Evolutionary conservation across 2,888 invertebrate species (phyloP), one percentile per base, ranked within the genome.

Genomic region (Plagodis pulveraria): DNA sequence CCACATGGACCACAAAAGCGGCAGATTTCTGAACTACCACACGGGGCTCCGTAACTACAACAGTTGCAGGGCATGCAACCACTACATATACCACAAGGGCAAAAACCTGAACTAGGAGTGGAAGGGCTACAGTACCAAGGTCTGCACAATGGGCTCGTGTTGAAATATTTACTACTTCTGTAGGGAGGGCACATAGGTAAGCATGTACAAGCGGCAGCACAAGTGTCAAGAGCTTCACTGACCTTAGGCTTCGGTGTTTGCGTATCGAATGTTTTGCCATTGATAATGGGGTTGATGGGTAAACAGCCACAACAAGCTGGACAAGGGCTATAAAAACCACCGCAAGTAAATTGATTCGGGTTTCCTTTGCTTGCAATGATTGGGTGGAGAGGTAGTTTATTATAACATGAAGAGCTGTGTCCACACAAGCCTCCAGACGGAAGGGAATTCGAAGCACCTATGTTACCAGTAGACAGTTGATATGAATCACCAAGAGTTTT

Each of bases 1-100:
- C 72, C 66, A 41, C 70, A 71, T 0, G 70, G 58, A 10, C 69
- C 68, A 12, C 70, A 70, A 0, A 69, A 66, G 0, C 70, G 63
- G 32, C 36, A 50, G 34, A 50, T 62, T 62, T 69, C 71, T 33
- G 67, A 69, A 0, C 66, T 53, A n/a, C 64, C 63, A 50, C 61
- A 67, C 6, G 59, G 63, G 2, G 67, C 62, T 10, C 70, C 67
- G 2, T 64, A 63, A 0, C 71, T 65, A 22, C 71, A 70, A 42
- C 34, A 48, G 0, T 22, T 12, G 43, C 52, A 58, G 10, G 55
- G 56, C 6, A 60, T 32, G 50, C 46, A 22, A 32, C 62, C 51
- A 22, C 56, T 52, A 5, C 36, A 45, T 9, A 55, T 38, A 12
- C 9, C 32, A 36, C 53, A 54, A 0, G 41, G 50, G 6, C 10